These are phyloP conservation scores for Callocephalon fimbriatum DNA, from an alignment of 2,113 vertebrate genomes.

Conservation along the genomic window DNA sequence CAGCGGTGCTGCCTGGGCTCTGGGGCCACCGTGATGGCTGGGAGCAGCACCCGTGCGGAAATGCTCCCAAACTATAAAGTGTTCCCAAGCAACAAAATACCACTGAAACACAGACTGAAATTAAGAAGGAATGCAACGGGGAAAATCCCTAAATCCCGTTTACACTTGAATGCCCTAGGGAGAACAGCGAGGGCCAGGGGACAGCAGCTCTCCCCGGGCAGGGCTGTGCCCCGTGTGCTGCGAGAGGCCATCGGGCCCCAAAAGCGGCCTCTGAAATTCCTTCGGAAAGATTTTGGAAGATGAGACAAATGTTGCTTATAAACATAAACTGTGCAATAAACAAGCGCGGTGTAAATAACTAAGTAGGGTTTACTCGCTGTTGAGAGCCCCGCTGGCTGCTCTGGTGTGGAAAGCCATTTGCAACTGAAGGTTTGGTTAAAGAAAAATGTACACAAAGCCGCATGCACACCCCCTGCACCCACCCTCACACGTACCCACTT, in stretches of 20 bases:
- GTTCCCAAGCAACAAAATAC: constrained; percentile 49
- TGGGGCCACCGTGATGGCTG: not conserved
- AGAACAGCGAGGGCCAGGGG: rapidly evolving
- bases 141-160: constrained; percentile 46
- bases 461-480: not conserved
- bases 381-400: not conserved
- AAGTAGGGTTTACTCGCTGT: not conserved
- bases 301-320: constrained; percentile 55
- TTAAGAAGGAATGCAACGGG: not conserved
- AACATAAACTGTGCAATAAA: constrained; percentile 66
- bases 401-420: constrained; percentile 31
- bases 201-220: not conserved
- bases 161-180: not conserved
- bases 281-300: constrained; percentile 39
- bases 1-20: rapidly evolving
- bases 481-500: constrained; percentile 2
- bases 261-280: constrained; percentile 40
- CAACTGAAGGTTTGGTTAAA: constrained; percentile 5
- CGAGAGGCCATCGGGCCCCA: not conserved
- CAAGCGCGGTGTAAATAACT: constrained; percentile 64
- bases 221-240: not conserved
- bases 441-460: constrained; percentile 15
- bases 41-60: not conserved
- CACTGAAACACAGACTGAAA: constrained; percentile 31
- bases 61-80: not conserved